Conservation (phyloP, 92 coral and sea anemone species). For the Palythoa grandiflora region DNA sequence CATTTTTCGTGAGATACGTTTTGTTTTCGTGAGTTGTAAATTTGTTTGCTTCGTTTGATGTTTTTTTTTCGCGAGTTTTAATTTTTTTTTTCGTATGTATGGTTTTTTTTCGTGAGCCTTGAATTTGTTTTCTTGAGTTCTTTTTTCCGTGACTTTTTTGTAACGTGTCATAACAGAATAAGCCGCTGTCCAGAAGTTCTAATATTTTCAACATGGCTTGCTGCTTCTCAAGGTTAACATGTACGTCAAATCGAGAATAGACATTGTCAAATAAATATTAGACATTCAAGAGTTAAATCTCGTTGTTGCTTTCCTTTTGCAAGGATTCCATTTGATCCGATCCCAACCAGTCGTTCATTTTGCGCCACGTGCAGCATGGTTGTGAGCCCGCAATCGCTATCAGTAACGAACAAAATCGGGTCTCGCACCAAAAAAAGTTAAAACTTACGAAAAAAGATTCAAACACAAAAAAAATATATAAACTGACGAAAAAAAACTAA, state of each 20-base stretch:
- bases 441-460: background rate
- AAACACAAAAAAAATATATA: too few relatives aligned
- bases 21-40: background rate
- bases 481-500: background rate
- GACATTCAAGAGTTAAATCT: conserved; percentile 1
- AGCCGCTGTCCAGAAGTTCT: background rate
- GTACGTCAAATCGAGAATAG: conserved; percentile 22
- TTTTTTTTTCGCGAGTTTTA: background rate
- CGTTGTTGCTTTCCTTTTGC: conserved; percentile 14
- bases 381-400: too few relatives aligned
- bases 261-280: background rate
- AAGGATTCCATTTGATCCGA: conserved; percentile 9
- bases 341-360: background rate
- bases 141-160: background rate
- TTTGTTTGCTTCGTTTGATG: background rate
- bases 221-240: conserved; percentile 5
- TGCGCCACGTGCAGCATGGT: too few relatives aligned
- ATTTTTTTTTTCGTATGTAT: background rate
- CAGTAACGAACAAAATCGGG: too few relatives aligned
- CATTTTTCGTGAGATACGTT: background rate
- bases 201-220: background rate
- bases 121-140: background rate
- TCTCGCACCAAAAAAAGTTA: background rate
- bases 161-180: background rate
- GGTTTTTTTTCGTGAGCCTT: background rate